A percentile compares a stretch with the other conserved stretches of the same genome.
These are phyloP conservation scores for Colletes collaris DNA, from an alignment of 2,888 invertebrate species.

Conservation along the genomic window DNA sequence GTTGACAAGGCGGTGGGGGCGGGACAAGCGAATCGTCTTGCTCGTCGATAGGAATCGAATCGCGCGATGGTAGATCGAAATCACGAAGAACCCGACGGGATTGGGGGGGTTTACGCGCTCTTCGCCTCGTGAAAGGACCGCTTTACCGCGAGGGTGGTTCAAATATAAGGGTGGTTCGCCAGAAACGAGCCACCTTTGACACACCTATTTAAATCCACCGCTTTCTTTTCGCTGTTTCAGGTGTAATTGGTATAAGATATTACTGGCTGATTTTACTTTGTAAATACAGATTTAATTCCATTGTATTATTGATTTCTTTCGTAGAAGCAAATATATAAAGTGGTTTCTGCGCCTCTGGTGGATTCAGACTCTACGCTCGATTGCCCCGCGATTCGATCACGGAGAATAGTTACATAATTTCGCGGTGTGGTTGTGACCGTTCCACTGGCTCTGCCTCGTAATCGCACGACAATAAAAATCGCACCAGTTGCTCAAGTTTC, in stretches of 20 bases:
- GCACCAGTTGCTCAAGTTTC: conserved; percentile 50
- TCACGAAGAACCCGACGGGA: neutral
- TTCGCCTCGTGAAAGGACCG: neutral
- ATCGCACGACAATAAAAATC: conserved; percentile 45
- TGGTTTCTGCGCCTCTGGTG: conserved; percentile 16
- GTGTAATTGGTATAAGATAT: no score
- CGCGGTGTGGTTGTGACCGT: conserved; percentile 48
- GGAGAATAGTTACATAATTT: conserved; percentile 51
- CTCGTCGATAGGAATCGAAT: neutral
- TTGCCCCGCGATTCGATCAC: conserved; percentile 21
- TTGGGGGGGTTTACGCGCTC: neutral
- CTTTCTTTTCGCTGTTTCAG: no score
- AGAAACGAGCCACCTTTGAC: no score
- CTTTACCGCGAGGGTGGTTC: neutral
- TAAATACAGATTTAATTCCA: no score
- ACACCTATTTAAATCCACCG: no score
- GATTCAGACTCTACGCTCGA: conserved; percentile 41
- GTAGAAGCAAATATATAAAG: no score
- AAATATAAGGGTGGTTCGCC: neutral
- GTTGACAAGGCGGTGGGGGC: neutral
- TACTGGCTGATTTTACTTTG: no score
- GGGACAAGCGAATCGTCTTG: neutral
- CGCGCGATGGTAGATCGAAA: neutral
- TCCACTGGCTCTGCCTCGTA: conserved; percentile 37
- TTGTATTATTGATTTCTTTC: no score